Percentiles rank a stretch among this genome's conserved stretches.
These are phyloP conservation scores for Drosophila subquinaria DNA, from an alignment of 2,888 invertebrate genomes.

Conservation along the genomic window DNA sequence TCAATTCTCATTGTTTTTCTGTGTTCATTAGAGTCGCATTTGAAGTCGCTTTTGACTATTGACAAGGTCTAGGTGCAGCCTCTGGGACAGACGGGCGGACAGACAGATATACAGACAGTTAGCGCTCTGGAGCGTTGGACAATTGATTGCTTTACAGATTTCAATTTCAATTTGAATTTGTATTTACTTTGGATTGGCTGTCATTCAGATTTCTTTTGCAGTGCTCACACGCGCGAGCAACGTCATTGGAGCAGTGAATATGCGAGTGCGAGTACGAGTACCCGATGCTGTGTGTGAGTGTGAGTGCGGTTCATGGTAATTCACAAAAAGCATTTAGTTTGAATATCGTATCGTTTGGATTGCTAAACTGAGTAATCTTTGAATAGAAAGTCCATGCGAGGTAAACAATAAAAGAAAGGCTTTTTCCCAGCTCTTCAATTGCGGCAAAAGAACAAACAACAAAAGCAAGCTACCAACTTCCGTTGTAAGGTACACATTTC, in stretches of 20 bases:
- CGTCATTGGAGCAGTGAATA: slow-evolving; percentile 58
- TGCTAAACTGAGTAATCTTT: slow-evolving; percentile 33
- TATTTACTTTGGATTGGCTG: slow-evolving; percentile 57
- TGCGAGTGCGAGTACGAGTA: slow-evolving; percentile 17
- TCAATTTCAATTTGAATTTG: slow-evolving; percentile 65
- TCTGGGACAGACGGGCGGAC: slow-evolving; percentile 30
- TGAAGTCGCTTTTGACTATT: slow-evolving; percentile 68
- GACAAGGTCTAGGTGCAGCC: slow-evolving; percentile 83
- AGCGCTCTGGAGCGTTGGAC: slow-evolving; percentile 65
- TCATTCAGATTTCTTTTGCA: slow-evolving; percentile 73
- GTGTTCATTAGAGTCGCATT: slow-evolving; percentile 62
- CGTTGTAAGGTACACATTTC: slow-evolving; percentile 29
- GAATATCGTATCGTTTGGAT: slow-evolving; percentile 11
- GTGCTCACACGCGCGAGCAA: slow-evolving; percentile 58
- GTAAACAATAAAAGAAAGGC: slow-evolving; percentile 43
- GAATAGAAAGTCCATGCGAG: slow-evolving; percentile 41
- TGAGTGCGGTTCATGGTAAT: slow-evolving; percentile 45
- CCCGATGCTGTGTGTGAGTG: background rate
- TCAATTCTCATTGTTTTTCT: slow-evolving; percentile 70
- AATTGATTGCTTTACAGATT: slow-evolving; percentile 68
- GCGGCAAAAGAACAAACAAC: slow-evolving; percentile 53
- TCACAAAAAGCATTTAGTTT: slow-evolving; percentile 22
- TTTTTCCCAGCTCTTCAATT: slow-evolving; percentile 35
- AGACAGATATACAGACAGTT: slow-evolving; percentile 18
- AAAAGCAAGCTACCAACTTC: slow-evolving; percentile 34